Percentiles rank a stretch among this genome's conserved stretches.
Conservation (phyloP, 2,113 vertebrate species). For the Spermophilus dauricus region DNA sequence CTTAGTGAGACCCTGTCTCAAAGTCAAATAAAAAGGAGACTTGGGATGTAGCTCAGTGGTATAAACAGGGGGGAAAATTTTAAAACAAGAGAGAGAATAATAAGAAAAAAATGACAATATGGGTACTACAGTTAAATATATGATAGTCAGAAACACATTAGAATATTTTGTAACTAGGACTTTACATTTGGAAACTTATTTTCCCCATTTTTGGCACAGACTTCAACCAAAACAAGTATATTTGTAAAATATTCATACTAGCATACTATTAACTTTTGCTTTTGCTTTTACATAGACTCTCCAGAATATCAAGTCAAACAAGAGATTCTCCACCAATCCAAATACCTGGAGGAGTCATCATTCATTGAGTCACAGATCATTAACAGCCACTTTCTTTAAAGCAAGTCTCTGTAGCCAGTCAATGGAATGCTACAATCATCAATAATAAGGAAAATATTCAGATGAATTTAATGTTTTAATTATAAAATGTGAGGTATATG, state of each 20-base stretch:
- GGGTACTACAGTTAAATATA: neutral
- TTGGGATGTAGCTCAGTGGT: no score
- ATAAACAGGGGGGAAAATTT: no score
- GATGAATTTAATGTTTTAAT: conserved; percentile 70
- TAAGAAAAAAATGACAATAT: neutral
- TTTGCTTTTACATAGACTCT: conserved; percentile 87
- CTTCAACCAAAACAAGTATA: neutral
- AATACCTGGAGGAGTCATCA: conserved; percentile 86
- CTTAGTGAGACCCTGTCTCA: no score
- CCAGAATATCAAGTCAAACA: conserved; percentile 86
- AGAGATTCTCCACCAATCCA: conserved; percentile 86
- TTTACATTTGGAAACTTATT: neutral
- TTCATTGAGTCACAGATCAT: conserved; percentile 81
- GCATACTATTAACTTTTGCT: conserved; percentile 35
- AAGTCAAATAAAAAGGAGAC: no score
- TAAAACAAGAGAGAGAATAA: neutral
- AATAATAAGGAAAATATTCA: conserved; percentile 80
- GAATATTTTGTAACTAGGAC: neutral
- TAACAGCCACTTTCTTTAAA: conserved; percentile 74
- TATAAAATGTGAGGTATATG: conserved; percentile 38
- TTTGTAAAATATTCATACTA: conserved; percentile 31
- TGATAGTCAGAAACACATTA: neutral
- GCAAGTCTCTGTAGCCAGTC: conserved; percentile 70
- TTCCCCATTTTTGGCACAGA: neutral
- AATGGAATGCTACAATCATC: conserved; percentile 10